phyloP scores from a whole-genome alignment of 1,140 invertebrate species.

The Diabrotica undecimpunctata region DNA sequence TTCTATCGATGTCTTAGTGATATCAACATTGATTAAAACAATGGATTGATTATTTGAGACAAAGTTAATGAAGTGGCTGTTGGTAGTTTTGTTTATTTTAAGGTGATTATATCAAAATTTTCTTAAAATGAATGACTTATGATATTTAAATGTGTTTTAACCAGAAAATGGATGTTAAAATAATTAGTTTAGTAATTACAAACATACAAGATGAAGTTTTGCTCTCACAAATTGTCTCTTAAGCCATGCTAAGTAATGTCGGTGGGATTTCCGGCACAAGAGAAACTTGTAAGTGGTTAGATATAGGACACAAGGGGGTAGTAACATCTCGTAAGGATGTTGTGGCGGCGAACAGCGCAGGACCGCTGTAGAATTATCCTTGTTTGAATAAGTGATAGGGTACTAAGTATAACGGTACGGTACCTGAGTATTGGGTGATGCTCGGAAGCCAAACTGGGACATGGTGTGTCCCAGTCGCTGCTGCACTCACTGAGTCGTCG shows the following conservation, averaged over 20 bases:
- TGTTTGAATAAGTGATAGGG: background rate
- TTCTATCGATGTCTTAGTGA: too few relatives aligned
- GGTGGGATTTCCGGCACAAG: background rate
- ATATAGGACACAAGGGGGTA: slow-evolving; percentile 11
- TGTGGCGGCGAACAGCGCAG: slow-evolving; percentile 3
- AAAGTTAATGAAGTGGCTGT: too few relatives aligned
- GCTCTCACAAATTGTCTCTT: too few relatives aligned
- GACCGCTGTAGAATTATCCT: slow-evolving; percentile 7
- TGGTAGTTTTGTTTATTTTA: too few relatives aligned
- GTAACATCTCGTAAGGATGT: slow-evolving; percentile 2
- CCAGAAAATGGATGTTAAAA: too few relatives aligned
- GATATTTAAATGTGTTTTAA: too few relatives aligned
- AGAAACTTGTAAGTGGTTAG: slow-evolving; percentile 9
- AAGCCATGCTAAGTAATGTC: background rate
- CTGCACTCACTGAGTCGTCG: slow-evolving; percentile 45
- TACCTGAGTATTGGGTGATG: slow-evolving; percentile 64
- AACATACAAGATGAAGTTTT: too few relatives aligned
- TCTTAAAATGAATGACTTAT: too few relatives aligned
- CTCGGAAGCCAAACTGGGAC: slow-evolving; percentile 65
- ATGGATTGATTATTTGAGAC: too few relatives aligned
- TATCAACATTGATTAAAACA: too few relatives aligned
- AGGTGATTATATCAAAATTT: too few relatives aligned
- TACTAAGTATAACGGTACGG: slow-evolving; percentile 27
- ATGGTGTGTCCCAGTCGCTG: slow-evolving; percentile 56
- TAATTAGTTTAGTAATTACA: too few relatives aligned